Evolutionary conservation across 2,113 vertebrate genomes (phyloP).

Genomic region (Coryphaenoides rupestris): DNA sequence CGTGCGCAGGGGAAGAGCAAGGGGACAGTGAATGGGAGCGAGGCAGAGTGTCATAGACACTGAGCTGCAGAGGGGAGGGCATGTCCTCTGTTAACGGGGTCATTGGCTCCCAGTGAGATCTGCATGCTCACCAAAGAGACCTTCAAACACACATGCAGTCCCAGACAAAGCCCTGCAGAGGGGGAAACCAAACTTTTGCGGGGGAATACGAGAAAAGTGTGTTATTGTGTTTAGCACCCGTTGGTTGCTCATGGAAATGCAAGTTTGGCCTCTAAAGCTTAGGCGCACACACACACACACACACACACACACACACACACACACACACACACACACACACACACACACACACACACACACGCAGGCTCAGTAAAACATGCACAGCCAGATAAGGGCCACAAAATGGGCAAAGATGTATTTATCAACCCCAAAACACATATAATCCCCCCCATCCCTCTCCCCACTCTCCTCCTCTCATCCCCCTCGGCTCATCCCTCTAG

Average conservation of each 20-base stretch:
- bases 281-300: slow-evolving; percentile 15
- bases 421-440: slow-evolving; percentile 71
- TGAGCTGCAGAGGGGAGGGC: slow-evolving; percentile 45
- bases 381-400: slow-evolving; percentile 64
- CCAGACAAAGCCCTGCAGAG: not conserved
- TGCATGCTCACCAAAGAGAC: slow-evolving; percentile 41
- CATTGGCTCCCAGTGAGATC: slow-evolving; percentile 52
- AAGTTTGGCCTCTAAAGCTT: slow-evolving; percentile 45
- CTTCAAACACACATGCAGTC: slow-evolving; percentile 8
- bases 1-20: slow-evolving; percentile 9
- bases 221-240: slow-evolving; percentile 38
- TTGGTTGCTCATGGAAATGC: slow-evolving; percentile 37
- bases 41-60: slow-evolving; percentile 2
- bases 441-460: slow-evolving; percentile 66
- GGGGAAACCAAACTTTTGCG: slow-evolving; percentile 15
- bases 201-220: slow-evolving; percentile 1
- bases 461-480: slow-evolving; percentile 37
- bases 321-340: too few relatives aligned
- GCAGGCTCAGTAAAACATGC: slow-evolving; percentile 62
- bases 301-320: not conserved
- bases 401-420: slow-evolving; percentile 75
- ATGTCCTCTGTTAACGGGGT: slow-evolving; percentile 67
- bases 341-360: slow-evolving; percentile 2
- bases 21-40: slow-evolving; percentile 14
- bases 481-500: slow-evolving; percentile 29